Conservation (phyloP, 2,888 invertebrate species). For the Synanthedon tipuliformis region DNA sequence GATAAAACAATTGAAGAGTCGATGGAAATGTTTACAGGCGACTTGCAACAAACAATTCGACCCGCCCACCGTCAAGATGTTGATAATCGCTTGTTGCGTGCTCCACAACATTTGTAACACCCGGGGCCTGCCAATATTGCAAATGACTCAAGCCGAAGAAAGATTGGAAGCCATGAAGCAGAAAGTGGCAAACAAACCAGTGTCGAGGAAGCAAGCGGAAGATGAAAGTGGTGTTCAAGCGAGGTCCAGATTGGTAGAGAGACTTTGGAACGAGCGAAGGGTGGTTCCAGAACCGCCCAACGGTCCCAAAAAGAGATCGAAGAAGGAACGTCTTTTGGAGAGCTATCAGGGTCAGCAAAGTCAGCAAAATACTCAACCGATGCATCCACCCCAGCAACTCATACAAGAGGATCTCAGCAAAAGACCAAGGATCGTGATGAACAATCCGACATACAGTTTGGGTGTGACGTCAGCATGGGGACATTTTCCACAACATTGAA, state of each 20-base stretch:
- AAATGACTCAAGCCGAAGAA: slow-evolving; percentile 50
- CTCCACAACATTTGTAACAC: slow-evolving; percentile 47
- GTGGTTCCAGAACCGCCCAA: slow-evolving; percentile 28
- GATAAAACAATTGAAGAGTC: slow-evolving; percentile 50
- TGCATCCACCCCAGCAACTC: slow-evolving; percentile 11
- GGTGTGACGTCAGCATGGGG: slow-evolving; percentile 47
- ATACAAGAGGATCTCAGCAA: slow-evolving; percentile 45
- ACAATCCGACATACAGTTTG: slow-evolving; percentile 33
- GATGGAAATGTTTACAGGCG: slow-evolving; percentile 58
- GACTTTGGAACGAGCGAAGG: slow-evolving; percentile 45
- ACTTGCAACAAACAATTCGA: slow-evolving; percentile 57
- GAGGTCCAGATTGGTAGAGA: slow-evolving; percentile 30
- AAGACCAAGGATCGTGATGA: slow-evolving; percentile 38
- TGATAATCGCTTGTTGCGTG: slow-evolving; percentile 48
- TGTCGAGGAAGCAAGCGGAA: slow-evolving; percentile 40
- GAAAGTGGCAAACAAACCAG: slow-evolving; percentile 49
- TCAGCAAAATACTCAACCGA: slow-evolving; percentile 7
- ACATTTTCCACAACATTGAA: slow-evolving; percentile 49
- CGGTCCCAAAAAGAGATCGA: slow-evolving; percentile 42
- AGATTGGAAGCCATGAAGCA: slow-evolving; percentile 55
- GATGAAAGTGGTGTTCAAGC: slow-evolving; percentile 32
- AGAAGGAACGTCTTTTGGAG: slow-evolving; percentile 40
- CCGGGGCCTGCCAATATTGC: slow-evolving; percentile 28
- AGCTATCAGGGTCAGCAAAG: slow-evolving; percentile 12
- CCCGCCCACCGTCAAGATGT: slow-evolving; percentile 39